Conservation (phyloP, 2,797 vertebrate species). For the Spheniscus humboldti region DNA sequence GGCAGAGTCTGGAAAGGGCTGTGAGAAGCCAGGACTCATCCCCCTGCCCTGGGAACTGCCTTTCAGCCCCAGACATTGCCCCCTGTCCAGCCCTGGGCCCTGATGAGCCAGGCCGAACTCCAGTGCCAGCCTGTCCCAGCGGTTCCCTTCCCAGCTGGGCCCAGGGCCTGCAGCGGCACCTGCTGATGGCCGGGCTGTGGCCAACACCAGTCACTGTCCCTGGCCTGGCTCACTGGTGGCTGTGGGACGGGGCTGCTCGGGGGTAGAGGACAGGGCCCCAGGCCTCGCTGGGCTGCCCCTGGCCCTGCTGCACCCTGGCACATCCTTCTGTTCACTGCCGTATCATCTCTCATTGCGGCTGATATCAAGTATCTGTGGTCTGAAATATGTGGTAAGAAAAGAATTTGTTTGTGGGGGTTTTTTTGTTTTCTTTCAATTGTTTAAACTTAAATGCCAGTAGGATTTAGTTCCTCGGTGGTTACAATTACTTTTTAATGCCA, state of each 20-base stretch:
- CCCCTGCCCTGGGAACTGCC: not conserved
- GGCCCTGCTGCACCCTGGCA: not conserved
- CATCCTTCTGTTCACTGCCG: not conserved
- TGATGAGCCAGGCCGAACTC: not conserved
- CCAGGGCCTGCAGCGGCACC: accelerated
- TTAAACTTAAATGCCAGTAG: not conserved
- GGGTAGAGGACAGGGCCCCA: not conserved
- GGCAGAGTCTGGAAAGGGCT: not conserved
- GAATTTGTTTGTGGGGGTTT: not conserved
- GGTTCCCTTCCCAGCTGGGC: no score
- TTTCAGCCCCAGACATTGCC: not conserved
- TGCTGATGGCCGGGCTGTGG: not conserved
- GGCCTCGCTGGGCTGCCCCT: not conserved
- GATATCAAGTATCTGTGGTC: no score
- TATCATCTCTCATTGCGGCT: not conserved
- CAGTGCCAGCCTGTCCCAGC: accelerated
- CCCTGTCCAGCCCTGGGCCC: not conserved
- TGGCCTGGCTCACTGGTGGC: not conserved
- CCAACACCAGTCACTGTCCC: accelerated
- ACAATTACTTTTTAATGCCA: not conserved
- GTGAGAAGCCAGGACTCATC: not conserved
- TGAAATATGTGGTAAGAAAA: not conserved
- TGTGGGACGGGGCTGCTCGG: no score
- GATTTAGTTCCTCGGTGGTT: not conserved
- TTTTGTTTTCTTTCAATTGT: not conserved